These are phyloP conservation scores for Hydrochoerus hydrochaeris DNA, from an alignment of 2,113 vertebrate species.

Conservation along the genomic window DNA sequence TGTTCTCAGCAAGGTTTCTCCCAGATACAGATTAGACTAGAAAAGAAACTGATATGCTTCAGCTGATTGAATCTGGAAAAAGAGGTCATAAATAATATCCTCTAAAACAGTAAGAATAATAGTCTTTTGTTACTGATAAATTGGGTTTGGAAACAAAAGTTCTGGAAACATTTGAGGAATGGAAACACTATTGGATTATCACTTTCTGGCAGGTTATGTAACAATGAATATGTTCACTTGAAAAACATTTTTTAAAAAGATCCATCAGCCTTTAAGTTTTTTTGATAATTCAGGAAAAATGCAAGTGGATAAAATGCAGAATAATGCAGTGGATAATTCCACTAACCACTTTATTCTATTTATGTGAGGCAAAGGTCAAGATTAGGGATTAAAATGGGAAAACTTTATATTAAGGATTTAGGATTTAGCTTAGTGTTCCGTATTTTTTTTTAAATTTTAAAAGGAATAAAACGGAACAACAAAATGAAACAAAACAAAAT, in stretches of 20 bases:
- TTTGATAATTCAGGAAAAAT: neutral
- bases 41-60: neutral
- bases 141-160: neutral
- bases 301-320: neutral
- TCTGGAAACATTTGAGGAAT: neutral
- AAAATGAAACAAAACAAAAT: no score
- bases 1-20: neutral
- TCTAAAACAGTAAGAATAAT: neutral
- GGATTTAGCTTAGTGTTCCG: neutral
- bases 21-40: neutral
- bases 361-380: neutral
- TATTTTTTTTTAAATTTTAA: neutral
- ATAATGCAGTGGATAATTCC: neutral
- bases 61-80: neutral
- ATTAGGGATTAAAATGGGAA: neutral
- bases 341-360: neutral
- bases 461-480: no score
- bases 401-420: conserved; percentile 1
- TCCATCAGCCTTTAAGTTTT: neutral
- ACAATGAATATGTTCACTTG: neutral
- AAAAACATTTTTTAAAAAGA: neutral
- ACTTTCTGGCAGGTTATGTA: neutral
- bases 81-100: neutral
- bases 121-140: neutral
- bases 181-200: neutral